Percentiles rank a stretch among this genome's conserved stretches.
Evolutionary conservation across 2,113 vertebrate genomes (phyloP).

Genomic region (Urocolius indicus): DNA sequence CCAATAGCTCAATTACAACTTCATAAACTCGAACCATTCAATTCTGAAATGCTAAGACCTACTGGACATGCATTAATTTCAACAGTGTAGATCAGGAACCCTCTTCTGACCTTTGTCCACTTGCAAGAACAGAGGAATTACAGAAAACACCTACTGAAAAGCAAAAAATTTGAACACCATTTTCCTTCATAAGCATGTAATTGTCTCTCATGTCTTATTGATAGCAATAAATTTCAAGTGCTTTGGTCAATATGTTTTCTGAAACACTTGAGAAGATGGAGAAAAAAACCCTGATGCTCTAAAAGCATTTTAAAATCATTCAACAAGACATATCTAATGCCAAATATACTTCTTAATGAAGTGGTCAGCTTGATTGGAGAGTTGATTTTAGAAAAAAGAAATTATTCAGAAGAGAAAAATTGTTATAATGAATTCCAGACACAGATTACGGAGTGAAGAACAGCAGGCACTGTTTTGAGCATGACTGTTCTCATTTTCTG

Average conservation of each 20-base stretch:
- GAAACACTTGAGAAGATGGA: neutral
- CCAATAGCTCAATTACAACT: constrained; percentile 8
- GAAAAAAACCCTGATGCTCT: neutral
- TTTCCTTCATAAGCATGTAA: neutral
- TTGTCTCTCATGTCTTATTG: neutral
- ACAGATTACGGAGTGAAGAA: neutral
- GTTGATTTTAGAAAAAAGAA: neutral
- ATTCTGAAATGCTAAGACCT: neutral
- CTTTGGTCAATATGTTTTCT: neutral
- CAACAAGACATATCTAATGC: neutral
- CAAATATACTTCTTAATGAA: neutral
- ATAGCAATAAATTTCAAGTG: neutral
- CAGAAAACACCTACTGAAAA: neutral
- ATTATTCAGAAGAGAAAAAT: neutral
- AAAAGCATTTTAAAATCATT: neutral
- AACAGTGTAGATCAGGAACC: neutral
- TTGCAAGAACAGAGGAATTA: neutral
- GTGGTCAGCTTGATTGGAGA: neutral
- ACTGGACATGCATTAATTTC: neutral
- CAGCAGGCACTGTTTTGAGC: neutral
- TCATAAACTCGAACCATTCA: neutral
- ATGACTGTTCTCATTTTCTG: neutral
- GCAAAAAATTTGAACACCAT: neutral
- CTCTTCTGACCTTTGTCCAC: neutral
- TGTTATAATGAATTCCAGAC: neutral